Evolutionary conservation across 2,797 vertebrate genomes (phyloP).

Genomic region (Chelidonichthys spinosus): DNA sequence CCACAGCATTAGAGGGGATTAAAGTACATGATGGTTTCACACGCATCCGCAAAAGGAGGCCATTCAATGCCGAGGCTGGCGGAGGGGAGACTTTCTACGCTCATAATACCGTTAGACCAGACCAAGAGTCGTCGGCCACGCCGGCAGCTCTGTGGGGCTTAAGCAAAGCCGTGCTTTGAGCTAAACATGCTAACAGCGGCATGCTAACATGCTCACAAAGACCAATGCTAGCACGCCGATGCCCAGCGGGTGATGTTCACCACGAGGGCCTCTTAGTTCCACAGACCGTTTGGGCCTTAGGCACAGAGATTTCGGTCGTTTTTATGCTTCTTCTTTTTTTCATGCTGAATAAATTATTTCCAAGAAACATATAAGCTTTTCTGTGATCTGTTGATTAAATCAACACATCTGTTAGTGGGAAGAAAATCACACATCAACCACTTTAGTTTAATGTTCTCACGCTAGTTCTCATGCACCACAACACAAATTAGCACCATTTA

Average conservation of each 20-base stretch:
- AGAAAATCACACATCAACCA: not conserved
- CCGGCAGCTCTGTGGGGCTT: not conserved
- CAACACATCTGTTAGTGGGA: not conserved
- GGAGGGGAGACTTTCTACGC: not conserved
- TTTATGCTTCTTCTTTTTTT: too few species aligned
- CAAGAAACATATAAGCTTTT: not conserved
- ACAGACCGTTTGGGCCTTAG: too few species aligned
- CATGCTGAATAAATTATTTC: not conserved
- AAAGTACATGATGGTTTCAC: constrained; percentile 27
- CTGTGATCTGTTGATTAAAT: not conserved
- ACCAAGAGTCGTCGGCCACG: not conserved
- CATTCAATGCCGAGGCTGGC: not conserved
- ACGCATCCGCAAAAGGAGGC: constrained; percentile 18
- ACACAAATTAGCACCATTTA: too few species aligned
- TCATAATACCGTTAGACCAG: not conserved
- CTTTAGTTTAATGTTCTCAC: too few species aligned
- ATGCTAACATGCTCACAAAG: not conserved
- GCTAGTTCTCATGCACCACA: too few species aligned
- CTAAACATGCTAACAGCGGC: not conserved
- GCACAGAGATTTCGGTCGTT: too few species aligned
- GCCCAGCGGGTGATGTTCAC: too few species aligned
- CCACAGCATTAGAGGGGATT: constrained; percentile 30
- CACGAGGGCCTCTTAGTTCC: too few species aligned
- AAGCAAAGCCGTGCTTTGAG: not conserved
- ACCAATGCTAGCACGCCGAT: not conserved